These are phyloP conservation scores for Diplodus puntazzo DNA, from an alignment of 2,797 vertebrate species.

Conservation along the genomic window DNA sequence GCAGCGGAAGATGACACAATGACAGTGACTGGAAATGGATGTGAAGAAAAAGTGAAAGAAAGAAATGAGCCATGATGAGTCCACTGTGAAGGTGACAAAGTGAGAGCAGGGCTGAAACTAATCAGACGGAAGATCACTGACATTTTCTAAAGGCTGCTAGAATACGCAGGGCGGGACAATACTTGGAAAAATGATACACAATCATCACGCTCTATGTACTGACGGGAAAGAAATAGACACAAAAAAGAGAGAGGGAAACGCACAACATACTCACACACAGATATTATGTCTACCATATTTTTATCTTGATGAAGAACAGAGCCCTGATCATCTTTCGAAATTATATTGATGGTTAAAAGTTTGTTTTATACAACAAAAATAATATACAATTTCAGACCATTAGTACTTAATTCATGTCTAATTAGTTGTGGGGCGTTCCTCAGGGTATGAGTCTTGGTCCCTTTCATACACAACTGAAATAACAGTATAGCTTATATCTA, in stretches of 20 bases:
- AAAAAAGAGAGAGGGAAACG: neutral
- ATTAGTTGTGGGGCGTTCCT: neutral
- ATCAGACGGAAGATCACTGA: slow-evolving; percentile 46
- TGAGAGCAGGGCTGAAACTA: slow-evolving; percentile 28
- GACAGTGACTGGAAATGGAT: slow-evolving; percentile 23
- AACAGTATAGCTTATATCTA: neutral
- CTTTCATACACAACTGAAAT: neutral
- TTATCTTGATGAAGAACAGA: neutral
- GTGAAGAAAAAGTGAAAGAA: slow-evolving; percentile 48
- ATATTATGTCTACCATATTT: neutral
- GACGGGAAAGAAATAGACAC: neutral
- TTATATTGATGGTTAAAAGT: no score
- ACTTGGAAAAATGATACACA: neutral
- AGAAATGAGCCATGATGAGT: slow-evolving; percentile 38
- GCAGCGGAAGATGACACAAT: neutral
- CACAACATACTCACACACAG: neutral
- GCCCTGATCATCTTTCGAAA: neutral
- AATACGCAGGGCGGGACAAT: neutral
- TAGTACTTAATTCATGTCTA: neutral
- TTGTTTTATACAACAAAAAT: no score
- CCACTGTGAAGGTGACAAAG: slow-evolving; percentile 35
- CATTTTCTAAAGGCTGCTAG: slow-evolving; percentile 35
- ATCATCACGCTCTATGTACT: neutral
- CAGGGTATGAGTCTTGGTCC: neutral
- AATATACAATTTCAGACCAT: no score